phyloP scores from a whole-genome alignment of 2,888 invertebrate genomes.

The Labia minor region DNA sequence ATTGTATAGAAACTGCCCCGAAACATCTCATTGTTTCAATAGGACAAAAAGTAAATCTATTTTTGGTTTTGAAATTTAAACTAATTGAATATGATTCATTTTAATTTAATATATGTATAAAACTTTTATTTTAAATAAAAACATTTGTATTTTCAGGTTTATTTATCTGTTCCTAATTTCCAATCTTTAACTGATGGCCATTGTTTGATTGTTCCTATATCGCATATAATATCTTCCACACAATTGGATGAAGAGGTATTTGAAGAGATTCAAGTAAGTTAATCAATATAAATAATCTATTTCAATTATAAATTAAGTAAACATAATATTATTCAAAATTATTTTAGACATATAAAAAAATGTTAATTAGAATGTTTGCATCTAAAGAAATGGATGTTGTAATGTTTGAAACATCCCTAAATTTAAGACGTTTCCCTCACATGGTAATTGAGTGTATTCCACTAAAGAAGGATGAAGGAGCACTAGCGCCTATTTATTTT shows the following conservation, averaged over 20 bases:
- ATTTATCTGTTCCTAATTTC: conserved; percentile 68
- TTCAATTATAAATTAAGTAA: background rate
- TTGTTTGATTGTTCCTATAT: conserved; percentile 70
- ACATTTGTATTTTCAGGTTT: conserved; percentile 43
- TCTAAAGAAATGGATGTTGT: conserved; percentile 54
- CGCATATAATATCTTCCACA: conserved; percentile 69
- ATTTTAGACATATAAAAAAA: conserved; percentile 59
- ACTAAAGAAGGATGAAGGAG: conserved; percentile 67
- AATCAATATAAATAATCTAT: background rate
- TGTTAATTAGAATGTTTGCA: conserved; percentile 65
- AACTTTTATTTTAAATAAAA: too few relatives aligned
- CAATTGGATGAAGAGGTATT: conserved; percentile 89
- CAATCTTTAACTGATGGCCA: conserved; percentile 76
- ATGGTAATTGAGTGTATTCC: conserved; percentile 85
- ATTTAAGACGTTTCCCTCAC: conserved; percentile 65
- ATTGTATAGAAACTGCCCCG: conserved; percentile 74
- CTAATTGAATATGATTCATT: background rate
- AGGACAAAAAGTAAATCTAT: conserved; percentile 51
- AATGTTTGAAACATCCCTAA: conserved; percentile 80
- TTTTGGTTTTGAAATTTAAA: background rate
- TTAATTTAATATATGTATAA: background rate
- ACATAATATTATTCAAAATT: conserved; percentile 18
- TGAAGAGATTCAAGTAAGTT: conserved; percentile 69
- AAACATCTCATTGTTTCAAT: conserved; percentile 78
- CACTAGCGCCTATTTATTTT: conserved; percentile 89